Evolutionary conservation across 2,888 invertebrate species (phyloP).

Genomic region (Lycocerus yunnanus): DNA sequence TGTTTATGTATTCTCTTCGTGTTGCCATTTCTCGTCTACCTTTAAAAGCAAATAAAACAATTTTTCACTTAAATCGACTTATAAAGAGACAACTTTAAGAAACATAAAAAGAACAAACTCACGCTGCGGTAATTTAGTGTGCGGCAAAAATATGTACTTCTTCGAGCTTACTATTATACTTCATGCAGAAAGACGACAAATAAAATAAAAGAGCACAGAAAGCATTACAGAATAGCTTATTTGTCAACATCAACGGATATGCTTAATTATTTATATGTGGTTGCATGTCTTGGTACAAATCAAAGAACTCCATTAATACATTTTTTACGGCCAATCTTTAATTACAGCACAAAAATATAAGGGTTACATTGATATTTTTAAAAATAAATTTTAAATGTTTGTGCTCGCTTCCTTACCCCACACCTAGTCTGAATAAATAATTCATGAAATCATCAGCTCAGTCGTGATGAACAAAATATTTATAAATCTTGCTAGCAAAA

Average conservation of each 20-base stretch:
- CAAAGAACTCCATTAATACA: not conserved
- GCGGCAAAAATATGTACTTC: not conserved
- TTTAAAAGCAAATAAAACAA: constrained; percentile 23
- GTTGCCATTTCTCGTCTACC: constrained; percentile 13
- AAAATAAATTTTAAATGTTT: not conserved
- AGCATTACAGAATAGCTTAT: not conserved
- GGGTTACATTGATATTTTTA: not conserved
- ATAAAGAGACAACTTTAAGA: not conserved
- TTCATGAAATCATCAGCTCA: not conserved
- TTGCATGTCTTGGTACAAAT: not conserved
- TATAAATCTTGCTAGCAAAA: not conserved
- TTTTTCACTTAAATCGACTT: constrained; percentile 12
- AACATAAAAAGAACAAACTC: not conserved
- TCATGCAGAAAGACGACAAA: not conserved
- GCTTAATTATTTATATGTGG: not conserved
- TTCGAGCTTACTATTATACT: not conserved
- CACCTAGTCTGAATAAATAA: not conserved
- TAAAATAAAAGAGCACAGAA: not conserved
- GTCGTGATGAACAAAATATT: not conserved
- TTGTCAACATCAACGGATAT: not conserved
- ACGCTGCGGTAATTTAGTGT: not conserved
- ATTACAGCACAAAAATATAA: not conserved
- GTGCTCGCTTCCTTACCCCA: not conserved
- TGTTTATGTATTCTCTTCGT: constrained; percentile 21
- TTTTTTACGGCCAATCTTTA: no score